These are phyloP conservation scores for Australoheros scitulus DNA, from an alignment of 2,113 vertebrate genomes.

Conservation along the genomic window DNA sequence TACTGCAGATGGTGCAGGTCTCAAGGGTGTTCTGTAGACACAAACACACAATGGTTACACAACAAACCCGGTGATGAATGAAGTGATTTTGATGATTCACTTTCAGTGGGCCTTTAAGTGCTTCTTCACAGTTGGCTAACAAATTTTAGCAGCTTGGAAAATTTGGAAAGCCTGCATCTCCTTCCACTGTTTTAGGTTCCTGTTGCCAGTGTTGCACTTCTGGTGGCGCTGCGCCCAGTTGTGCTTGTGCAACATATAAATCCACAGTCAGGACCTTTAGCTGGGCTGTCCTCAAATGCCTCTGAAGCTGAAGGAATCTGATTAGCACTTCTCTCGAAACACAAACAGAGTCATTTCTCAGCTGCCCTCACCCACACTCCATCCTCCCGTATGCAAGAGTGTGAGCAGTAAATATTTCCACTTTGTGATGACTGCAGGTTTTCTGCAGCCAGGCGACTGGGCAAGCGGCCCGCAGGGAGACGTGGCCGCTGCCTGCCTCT, in stretches of 20 bases:
- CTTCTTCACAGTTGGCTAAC: slow-evolving; percentile 2
- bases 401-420: slow-evolving; percentile 80
- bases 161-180: not conserved
- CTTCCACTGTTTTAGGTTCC: not conserved
- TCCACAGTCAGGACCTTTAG: slow-evolving; percentile 31
- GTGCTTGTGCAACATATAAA: slow-evolving; percentile 36
- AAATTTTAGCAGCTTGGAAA: not conserved
- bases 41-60: slow-evolving; percentile 48
- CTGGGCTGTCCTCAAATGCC: slow-evolving; percentile 65
- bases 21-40: slow-evolving; percentile 91
- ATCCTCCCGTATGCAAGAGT: slow-evolving; percentile 59
- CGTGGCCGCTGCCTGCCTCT: slow-evolving; percentile 47
- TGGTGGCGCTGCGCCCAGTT: slow-evolving; percentile 13
- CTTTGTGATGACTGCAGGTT: slow-evolving; percentile 82
- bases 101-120: not conserved
- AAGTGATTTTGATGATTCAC: slow-evolving; percentile 23
- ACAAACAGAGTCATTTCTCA: slow-evolving; percentile 77
- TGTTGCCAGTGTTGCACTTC: not conserved
- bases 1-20: slow-evolving; percentile 91
- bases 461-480: slow-evolving; percentile 64
- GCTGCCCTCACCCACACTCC: slow-evolving; percentile 58
- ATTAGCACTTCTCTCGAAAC: slow-evolving; percentile 73
- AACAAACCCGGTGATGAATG: slow-evolving; percentile 19
- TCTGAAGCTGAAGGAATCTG: slow-evolving; percentile 69
- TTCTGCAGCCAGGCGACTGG: slow-evolving; percentile 75